Evolutionary conservation across 2,797 vertebrate species (phyloP).

Genomic region (Cuniculus paca): DNA sequence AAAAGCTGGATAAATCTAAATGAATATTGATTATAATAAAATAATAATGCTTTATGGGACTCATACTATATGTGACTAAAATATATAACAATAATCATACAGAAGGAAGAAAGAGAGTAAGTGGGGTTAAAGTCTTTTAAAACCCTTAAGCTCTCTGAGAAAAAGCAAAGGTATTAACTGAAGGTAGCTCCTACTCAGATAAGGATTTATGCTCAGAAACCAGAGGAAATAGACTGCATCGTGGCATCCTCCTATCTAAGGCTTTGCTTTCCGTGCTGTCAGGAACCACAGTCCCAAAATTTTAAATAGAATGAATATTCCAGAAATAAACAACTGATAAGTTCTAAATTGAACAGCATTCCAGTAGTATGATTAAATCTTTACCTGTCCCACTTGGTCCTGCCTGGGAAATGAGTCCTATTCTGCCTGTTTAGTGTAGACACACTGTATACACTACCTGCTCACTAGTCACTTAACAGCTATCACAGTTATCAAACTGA

Average conservation of each 20-base stretch:
- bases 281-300: background rate
- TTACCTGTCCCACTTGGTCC: background rate
- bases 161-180: slow-evolving; percentile 20
- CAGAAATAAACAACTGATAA: background rate
- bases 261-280: background rate
- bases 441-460: background rate
- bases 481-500: background rate
- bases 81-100: background rate
- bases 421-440: background rate
- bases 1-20: background rate
- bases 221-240: background rate
- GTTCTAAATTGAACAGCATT: background rate
- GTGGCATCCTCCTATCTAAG: background rate
- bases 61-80: background rate
- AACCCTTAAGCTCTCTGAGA: background rate
- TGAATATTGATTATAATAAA: background rate
- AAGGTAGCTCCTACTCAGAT: background rate
- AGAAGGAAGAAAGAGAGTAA: background rate
- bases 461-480: background rate
- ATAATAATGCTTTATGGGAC: background rate
- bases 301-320: background rate
- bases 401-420: background rate
- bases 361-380: background rate
- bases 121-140: background rate
- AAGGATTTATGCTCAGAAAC: background rate